Base-by-base conservation (phyloP, 2,888 invertebrate genomes). In the Xestia rhomboidea region DNA sequence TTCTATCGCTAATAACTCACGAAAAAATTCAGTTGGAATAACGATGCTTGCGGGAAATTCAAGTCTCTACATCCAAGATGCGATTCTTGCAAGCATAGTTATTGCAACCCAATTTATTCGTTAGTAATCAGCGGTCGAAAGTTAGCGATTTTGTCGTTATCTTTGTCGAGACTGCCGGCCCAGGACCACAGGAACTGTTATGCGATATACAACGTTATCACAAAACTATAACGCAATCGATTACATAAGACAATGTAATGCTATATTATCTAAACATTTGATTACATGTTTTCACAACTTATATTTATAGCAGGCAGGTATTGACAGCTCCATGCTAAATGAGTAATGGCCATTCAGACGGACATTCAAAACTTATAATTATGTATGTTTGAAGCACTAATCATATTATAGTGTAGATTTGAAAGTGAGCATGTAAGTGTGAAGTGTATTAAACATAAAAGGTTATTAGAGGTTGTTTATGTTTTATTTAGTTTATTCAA, bases 251-350 rank as follows among this genome's bases (percentile, higher is more conserved):
- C n/a, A 75, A 54, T 54, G 24, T 46, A 54, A 76, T 24, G 30
- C 13, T 51, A 54, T 82, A 46, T 73, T 77, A 79, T 69, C 60
- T 54, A 72, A 86, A 75, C 68, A 66, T 71, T 63, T 84, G 76
- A 81, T 88, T 87, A 80, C 66, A 77, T 66, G 6, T 44, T 68
- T 69, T 76, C 38, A 57, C n/a, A 79, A 68, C 62, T 83, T 79
- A 88, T 80, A 62, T 81, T 75, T 77, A 81, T 67, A 51, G 30
- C 62, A 10, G 21, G 30, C 21, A 34, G 30, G 30, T 82, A 85
- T 83, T 87, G 83, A 85, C 84, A 82, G 80, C 49, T 73, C 62
- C 67, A 66, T 76, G 83, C 64, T 77, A 77, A 75, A 63, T 83
- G 79, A 85, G 62, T 80, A 73, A 87, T 81, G 81, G 66, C 30